A percentile compares a stretch with the other conserved stretches of the same genome.
These are phyloP conservation scores for Phasianus colchicus DNA, from an alignment of 2,113 vertebrate species.

Conservation along the genomic window DNA sequence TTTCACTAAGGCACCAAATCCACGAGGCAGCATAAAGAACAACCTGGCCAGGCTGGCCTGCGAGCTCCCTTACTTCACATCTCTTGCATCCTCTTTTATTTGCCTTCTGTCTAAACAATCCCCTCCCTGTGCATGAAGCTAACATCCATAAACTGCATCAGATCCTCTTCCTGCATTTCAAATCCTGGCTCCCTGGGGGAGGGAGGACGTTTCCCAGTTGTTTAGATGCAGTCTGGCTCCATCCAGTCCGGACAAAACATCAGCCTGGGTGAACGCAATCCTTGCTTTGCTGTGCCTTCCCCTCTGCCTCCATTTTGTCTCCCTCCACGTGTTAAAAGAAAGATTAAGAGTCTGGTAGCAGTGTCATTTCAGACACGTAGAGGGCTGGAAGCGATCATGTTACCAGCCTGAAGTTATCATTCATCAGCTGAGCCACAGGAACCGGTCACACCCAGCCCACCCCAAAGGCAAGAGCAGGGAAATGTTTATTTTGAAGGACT, in stretches of 20 bases:
- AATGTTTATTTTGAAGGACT: neutral
- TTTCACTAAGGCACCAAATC: neutral
- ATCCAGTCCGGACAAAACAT: rapidly evolving
- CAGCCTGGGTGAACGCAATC: neutral
- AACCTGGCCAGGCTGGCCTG: neutral
- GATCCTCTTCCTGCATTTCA: neutral
- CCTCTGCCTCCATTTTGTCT: neutral
- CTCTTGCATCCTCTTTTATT: neutral
- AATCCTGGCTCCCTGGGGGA: neutral
- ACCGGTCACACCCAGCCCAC: neutral
- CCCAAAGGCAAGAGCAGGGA: neutral
- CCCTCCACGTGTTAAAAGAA: rapidly evolving
- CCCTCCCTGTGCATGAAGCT: neutral
- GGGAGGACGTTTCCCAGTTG: neutral
- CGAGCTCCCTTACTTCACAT: rapidly evolving
- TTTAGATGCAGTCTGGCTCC: rapidly evolving
- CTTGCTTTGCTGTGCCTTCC: rapidly evolving
- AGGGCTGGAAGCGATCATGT: neutral
- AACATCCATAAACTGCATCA: neutral
- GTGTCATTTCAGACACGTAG: neutral
- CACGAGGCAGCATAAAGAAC: neutral
- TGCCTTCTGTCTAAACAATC: neutral
- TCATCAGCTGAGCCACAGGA: constrained; percentile 22
- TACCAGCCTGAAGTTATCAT: neutral
- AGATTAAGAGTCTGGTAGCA: neutral